Conservation (phyloP, 1,140 invertebrate genomes). For the Magallana angulata region DNA sequence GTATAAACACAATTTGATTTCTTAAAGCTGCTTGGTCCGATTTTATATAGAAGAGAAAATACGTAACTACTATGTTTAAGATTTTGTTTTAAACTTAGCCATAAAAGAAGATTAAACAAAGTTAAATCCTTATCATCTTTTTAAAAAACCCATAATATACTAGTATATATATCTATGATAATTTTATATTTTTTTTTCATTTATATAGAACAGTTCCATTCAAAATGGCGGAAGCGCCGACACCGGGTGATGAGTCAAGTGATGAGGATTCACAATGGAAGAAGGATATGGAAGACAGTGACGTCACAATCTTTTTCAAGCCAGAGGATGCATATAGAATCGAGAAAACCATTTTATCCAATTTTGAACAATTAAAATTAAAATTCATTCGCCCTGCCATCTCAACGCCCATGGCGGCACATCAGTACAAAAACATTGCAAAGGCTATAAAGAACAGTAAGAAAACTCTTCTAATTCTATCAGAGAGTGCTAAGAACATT, state of each 20-base stretch:
- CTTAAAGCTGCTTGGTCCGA: no score
- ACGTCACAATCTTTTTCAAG: slow-evolving; percentile 44
- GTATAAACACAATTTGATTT: no score
- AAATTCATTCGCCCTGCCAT: slow-evolving; percentile 13
- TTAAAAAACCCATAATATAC: no score
- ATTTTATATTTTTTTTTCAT: not conserved
- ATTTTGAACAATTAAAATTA: slow-evolving; percentile 24
- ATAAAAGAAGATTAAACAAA: no score
- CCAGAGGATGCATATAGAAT: slow-evolving; percentile 45
- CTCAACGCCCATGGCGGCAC: not conserved
- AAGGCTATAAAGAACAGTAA: slow-evolving; percentile 30
- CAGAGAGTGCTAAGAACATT: slow-evolving; percentile 30
- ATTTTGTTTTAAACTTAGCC: no score
- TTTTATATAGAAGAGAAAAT: no score
- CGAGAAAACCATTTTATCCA: slow-evolving; percentile 44
- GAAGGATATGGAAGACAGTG: slow-evolving; percentile 10
- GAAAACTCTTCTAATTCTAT: slow-evolving; percentile 52
- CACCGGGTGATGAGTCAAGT: slow-evolving; percentile 1
- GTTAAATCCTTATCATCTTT: no score
- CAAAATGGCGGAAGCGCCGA: not conserved
- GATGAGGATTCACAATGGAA: slow-evolving; percentile 41
- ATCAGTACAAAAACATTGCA: slow-evolving; percentile 18
- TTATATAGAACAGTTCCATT: not conserved
- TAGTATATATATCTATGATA: no score
- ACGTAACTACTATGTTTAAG: no score